Conservation (phyloP, 2,797 vertebrate genomes). For the Fistularia tabacaria region DNA sequence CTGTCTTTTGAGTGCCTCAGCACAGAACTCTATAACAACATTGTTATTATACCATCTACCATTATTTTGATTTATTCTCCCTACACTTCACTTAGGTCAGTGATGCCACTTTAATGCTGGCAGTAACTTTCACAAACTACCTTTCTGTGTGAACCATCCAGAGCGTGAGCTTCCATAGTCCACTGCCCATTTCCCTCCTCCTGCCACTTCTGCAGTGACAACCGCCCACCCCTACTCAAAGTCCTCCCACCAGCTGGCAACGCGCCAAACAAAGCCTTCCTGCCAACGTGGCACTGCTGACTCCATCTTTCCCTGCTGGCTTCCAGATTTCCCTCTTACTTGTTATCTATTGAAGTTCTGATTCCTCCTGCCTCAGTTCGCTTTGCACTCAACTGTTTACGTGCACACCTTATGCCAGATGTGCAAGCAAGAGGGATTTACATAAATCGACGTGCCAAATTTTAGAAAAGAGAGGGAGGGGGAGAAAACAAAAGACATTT, state of each 20-base stretch:
- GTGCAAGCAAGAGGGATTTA: no score
- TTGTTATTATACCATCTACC: no score
- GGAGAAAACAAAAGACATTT: no score
- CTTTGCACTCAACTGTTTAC: conserved; percentile 6
- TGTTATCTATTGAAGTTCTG: conserved; percentile 19
- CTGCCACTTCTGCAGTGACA: conserved; percentile 10
- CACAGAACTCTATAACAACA: no score
- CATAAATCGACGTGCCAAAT: no score
- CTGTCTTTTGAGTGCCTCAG: no score
- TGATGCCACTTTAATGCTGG: no score
- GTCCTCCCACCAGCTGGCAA: conserved; percentile 51
- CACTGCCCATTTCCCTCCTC: conserved; percentile 19
- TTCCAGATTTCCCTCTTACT: conserved; percentile 40
- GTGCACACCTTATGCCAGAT: conserved; percentile 5
- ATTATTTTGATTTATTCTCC: no score
- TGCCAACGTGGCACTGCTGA: conserved; percentile 77
- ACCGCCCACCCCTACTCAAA: conserved; percentile 3
- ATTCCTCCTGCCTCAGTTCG: conserved; percentile 8
- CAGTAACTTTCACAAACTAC: no score
- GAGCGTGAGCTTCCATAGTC: conserved; percentile 6
- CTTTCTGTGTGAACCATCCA: no score
- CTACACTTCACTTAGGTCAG: no score
- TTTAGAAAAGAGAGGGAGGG: no score
- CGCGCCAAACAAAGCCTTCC: conserved; percentile 68
- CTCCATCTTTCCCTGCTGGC: conserved; percentile 58